These are phyloP conservation scores for Athalia rosae DNA, from an alignment of 2,888 invertebrate genomes.

Conservation along the genomic window DNA sequence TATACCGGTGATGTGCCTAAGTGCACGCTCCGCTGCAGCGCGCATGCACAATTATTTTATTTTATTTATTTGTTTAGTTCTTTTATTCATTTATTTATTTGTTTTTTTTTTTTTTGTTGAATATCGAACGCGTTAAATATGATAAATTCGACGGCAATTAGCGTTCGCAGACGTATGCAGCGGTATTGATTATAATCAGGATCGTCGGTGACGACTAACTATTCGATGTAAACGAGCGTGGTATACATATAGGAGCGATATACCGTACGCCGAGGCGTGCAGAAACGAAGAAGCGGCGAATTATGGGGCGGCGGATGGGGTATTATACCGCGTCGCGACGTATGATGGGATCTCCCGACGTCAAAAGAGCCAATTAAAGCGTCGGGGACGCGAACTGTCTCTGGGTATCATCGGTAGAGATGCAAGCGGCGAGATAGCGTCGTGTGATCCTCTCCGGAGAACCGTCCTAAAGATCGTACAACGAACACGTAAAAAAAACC, in stretches of 20 bases:
- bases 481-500: too few species aligned
- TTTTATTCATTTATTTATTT: too few species aligned
- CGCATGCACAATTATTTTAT: too few species aligned
- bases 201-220: background rate
- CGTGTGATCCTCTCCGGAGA: background rate
- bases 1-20: too few species aligned
- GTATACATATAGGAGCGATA: background rate
- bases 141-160: background rate
- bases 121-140: too few species aligned
- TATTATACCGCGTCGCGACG: background rate
- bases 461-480: background rate
- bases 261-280: too few species aligned
- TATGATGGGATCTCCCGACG: constrained; percentile 28
- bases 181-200: background rate
- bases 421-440: constrained; percentile 7
- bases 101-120: background rate
- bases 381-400: constrained; percentile 20
- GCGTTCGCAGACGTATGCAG: background rate
- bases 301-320: background rate
- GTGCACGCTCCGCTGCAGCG: too few species aligned
- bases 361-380: constrained; percentile 42
- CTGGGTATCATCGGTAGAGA: constrained; percentile 21
- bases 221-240: background rate
- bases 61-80: too few species aligned
- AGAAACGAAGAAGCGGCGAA: background rate